phyloP scores from a whole-genome alignment of 2,888 invertebrate genomes.

The Ophioninae sp. region DNA sequence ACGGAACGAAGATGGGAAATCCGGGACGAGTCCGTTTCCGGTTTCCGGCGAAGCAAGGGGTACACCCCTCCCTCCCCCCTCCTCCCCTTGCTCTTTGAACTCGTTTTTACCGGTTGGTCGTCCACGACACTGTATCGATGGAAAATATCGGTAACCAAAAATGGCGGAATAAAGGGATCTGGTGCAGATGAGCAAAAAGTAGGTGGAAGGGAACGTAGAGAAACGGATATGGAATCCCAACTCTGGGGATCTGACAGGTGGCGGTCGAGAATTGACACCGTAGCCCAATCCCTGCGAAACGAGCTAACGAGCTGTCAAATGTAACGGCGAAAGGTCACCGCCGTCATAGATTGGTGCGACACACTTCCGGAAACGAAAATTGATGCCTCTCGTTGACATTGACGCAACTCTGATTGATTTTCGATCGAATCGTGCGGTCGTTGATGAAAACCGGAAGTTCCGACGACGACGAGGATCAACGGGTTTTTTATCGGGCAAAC shows the following conservation, averaged over 20 bases:
- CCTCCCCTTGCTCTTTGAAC: too few relatives aligned
- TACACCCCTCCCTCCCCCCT: too few relatives aligned
- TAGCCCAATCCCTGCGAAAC: constrained; percentile 60
- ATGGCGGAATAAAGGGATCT: too few relatives aligned
- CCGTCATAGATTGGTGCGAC: neutral
- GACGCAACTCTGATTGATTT: constrained; percentile 8
- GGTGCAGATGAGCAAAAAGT: too few relatives aligned
- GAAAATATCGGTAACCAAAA: too few relatives aligned
- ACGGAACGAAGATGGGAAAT: constrained; percentile 46
- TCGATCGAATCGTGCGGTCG: constrained; percentile 11
- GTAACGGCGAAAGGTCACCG: constrained; percentile 58
- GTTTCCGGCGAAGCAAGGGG: too few relatives aligned
- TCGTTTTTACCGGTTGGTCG: too few relatives aligned
- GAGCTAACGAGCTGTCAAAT: constrained; percentile 73
- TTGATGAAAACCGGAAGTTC: neutral
- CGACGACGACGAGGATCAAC: neutral
- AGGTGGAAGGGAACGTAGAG: too few relatives aligned
- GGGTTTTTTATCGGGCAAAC: too few relatives aligned
- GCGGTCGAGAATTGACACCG: constrained; percentile 63
- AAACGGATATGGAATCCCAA: too few relatives aligned
- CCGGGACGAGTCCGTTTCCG: too few relatives aligned
- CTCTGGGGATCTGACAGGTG: constrained; percentile 60
- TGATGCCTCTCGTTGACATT: constrained; percentile 11
- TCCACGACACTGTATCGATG: too few relatives aligned
- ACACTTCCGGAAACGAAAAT: neutral